Conservation (phyloP, 2,113 vertebrate species). For the Meriones unguiculatus region DNA sequence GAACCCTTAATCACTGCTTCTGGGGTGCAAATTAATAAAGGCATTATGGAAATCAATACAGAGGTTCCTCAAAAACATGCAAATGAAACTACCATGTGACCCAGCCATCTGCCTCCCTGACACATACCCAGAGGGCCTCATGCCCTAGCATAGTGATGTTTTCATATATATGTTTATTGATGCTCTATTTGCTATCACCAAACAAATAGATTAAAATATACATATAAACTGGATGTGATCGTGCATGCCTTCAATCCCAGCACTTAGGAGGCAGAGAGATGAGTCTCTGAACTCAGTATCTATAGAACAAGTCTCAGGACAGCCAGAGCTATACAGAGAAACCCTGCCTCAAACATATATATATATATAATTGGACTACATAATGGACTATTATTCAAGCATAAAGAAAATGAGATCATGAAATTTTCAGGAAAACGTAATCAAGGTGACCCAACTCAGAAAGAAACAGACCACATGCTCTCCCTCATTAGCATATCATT, state of each 20-base stretch:
- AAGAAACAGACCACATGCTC: background rate
- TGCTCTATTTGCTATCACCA: background rate
- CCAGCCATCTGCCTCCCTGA: too few relatives aligned
- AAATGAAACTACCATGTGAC: background rate
- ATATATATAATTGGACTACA: background rate
- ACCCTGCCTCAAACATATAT: background rate
- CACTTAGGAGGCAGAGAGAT: background rate
- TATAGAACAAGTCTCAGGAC: background rate
- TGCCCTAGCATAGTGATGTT: background rate
- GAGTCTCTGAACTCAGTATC: background rate
- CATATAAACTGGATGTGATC: background rate
- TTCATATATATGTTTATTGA: background rate
- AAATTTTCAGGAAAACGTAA: background rate
- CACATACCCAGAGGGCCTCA: background rate
- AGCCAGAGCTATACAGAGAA: background rate
- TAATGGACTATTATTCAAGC: background rate
- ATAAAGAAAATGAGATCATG: background rate
- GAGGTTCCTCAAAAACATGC: background rate
- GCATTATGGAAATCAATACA: background rate
- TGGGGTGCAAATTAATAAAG: background rate
- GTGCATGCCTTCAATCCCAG: background rate
- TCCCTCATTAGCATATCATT: background rate
- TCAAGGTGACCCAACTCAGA: background rate
- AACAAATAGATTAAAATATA: background rate
- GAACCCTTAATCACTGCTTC: too few relatives aligned